phyloP scores from a whole-genome alignment of 2,888 invertebrate genomes.

The Aquatica leii region DNA sequence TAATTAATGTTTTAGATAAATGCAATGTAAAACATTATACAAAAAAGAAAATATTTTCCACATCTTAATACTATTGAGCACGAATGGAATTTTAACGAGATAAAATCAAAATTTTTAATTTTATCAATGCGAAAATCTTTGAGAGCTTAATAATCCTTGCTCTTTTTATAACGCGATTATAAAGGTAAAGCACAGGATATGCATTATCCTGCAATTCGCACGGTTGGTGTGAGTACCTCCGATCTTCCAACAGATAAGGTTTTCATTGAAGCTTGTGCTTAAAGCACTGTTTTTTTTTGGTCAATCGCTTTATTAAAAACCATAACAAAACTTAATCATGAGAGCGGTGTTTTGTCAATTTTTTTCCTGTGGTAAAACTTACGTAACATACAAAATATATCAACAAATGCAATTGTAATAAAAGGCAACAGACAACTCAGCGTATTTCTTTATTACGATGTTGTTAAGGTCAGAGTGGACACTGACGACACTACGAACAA shows the following conservation, averaged over 20 bases:
- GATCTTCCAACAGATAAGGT: conserved; percentile 13
- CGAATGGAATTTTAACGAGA: too few relatives aligned
- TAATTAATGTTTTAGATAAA: too few relatives aligned
- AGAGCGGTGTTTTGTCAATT: background rate
- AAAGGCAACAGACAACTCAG: conserved; percentile 28
- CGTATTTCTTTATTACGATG: conserved; percentile 33
- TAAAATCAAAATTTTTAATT: too few relatives aligned
- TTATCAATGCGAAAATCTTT: too few relatives aligned
- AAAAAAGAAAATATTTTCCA: too few relatives aligned
- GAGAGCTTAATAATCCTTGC: background rate
- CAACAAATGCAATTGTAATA: conserved; percentile 19
- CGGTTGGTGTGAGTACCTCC: conserved; percentile 41
- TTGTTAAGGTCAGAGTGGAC: conserved; percentile 32
- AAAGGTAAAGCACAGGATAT: conserved; percentile 37
- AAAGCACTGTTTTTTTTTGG: background rate
- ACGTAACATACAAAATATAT: too few relatives aligned
- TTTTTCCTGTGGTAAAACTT: too few relatives aligned
- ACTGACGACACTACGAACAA: conserved; percentile 13
- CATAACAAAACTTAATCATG: background rate
- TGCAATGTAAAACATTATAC: too few relatives aligned
- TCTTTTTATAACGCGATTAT: background rate
- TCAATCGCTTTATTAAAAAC: conserved; percentile 2
- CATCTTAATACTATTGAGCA: too few relatives aligned
- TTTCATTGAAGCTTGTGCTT: background rate
- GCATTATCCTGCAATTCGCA: conserved; percentile 41